These are phyloP conservation scores for Drosophila bocqueti DNA, from an alignment of 1,140 invertebrate species.

Conservation along the genomic window DNA sequence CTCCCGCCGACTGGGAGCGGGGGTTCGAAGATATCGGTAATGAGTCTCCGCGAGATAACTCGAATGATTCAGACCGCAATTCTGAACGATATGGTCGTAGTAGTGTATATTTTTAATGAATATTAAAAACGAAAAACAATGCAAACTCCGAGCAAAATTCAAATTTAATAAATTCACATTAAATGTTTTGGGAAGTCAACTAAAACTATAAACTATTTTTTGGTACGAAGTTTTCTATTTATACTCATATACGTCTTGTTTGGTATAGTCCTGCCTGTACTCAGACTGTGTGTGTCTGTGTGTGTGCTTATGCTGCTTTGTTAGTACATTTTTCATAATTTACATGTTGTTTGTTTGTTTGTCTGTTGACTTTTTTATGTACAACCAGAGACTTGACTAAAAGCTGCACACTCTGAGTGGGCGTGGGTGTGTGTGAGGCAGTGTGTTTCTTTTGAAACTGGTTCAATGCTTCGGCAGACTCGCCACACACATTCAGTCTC, in stretches of 20 bases:
- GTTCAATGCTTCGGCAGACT: slow-evolving; percentile 62
- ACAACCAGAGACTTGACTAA: slow-evolving; percentile 77
- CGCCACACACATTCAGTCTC: slow-evolving; percentile 15
- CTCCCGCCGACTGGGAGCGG: background rate
- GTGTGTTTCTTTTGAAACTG: slow-evolving; percentile 59
- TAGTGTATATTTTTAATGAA: slow-evolving; percentile 3
- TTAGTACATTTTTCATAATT: slow-evolving; percentile 83
- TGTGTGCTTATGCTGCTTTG: slow-evolving; percentile 64
- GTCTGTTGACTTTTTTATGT: slow-evolving; percentile 81
- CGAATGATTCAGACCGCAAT: slow-evolving; percentile 9
- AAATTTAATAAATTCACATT: background rate
- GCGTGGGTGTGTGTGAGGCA: slow-evolving; percentile 8
- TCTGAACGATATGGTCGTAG: slow-evolving; percentile 3
- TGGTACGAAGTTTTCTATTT: background rate
- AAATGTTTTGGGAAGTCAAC: background rate
- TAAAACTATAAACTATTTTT: background rate
- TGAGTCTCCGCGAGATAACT: slow-evolving; percentile 3
- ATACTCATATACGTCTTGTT: background rate
- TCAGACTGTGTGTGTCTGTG: slow-evolving; percentile 11
- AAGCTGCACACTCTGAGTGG: slow-evolving; percentile 55
- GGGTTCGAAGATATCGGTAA: background rate
- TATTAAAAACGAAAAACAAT: background rate
- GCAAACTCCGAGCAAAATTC: background rate
- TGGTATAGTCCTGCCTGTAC: slow-evolving; percentile 5
- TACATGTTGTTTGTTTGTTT: slow-evolving; percentile 77